Conservation (phyloP, 2,113 vertebrate species). For the Rhinolophus ferrumequinum region DNA sequence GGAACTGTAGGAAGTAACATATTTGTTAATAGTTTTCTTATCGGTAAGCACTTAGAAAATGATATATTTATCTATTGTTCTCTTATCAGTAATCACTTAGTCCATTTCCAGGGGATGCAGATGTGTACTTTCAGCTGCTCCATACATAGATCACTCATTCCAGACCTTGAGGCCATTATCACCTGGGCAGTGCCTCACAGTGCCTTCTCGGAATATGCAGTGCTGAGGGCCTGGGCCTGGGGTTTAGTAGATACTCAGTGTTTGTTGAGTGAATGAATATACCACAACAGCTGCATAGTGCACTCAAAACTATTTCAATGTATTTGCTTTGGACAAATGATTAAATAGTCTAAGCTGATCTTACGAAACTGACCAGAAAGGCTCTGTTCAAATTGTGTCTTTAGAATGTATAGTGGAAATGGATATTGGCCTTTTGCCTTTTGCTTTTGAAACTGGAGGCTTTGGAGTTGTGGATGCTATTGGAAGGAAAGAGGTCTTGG, state of each 20-base stretch:
- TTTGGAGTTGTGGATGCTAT: background rate
- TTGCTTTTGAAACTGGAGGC: constrained; percentile 1
- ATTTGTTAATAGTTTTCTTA: constrained; percentile 8
- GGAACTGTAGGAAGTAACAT: background rate
- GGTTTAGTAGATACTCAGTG: background rate
- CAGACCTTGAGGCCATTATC: background rate
- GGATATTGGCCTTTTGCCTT: background rate
- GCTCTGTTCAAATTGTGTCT: background rate
- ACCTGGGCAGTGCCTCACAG: background rate
- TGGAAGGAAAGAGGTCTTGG: background rate
- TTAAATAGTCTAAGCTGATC: background rate
- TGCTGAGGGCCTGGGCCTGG: background rate
- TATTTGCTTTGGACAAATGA: constrained; percentile 48
- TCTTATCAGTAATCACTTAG: background rate
- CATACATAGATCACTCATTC: background rate
- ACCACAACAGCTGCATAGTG: background rate
- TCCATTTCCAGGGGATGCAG: background rate
- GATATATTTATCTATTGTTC: background rate
- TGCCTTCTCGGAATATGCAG: background rate
- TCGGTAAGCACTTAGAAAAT: background rate
- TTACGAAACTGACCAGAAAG: background rate
- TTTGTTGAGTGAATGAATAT: background rate
- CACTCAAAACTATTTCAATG: background rate
- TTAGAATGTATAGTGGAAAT: background rate
- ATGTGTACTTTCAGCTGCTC: background rate